Evolutionary conservation across 2,888 invertebrate species (phyloP).

Genomic region (Pachliopta kotzebuea): DNA sequence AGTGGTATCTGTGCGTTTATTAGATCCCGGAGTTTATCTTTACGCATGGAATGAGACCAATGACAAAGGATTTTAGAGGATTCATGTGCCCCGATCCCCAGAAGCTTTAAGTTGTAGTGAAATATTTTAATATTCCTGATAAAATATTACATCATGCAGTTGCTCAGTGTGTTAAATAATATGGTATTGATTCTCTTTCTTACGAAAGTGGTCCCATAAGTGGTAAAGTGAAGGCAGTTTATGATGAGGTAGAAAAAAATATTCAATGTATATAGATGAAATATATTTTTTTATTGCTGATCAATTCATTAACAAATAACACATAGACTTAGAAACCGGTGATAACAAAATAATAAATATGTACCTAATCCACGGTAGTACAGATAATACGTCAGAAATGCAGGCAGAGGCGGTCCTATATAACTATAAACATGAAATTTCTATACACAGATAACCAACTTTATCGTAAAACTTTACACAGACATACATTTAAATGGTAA

Average conservation of each 20-base stretch:
- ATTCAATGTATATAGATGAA: slow-evolving; percentile 61
- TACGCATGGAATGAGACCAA: too few species aligned
- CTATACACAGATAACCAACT: slow-evolving; percentile 39
- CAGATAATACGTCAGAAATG: slow-evolving; percentile 52
- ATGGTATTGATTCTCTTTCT: too few species aligned
- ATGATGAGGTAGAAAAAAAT: slow-evolving; percentile 33
- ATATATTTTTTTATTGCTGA: slow-evolving; percentile 71
- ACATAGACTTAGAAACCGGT: slow-evolving; percentile 74
- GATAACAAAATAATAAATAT: slow-evolving; percentile 77
- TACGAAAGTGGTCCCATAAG: too few species aligned
- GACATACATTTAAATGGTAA: slow-evolving; percentile 56
- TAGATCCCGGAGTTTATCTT: too few species aligned
- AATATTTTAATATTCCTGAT: too few species aligned
- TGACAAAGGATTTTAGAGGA: too few species aligned
- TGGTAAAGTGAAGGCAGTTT: too few species aligned
- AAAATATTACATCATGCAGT: too few species aligned
- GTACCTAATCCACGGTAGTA: slow-evolving; percentile 70
- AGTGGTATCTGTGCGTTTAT: too few species aligned
- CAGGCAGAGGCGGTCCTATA: slow-evolving; percentile 45
- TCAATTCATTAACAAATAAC: slow-evolving; percentile 74
- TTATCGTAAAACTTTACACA: slow-evolving; percentile 40
- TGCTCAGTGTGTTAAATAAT: too few species aligned
- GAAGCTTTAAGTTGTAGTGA: too few species aligned
- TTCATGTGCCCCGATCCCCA: too few species aligned
- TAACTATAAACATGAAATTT: slow-evolving; percentile 43